phyloP scores from a whole-genome alignment of 2,888 invertebrate species.

The Physocephala rufipes region DNA sequence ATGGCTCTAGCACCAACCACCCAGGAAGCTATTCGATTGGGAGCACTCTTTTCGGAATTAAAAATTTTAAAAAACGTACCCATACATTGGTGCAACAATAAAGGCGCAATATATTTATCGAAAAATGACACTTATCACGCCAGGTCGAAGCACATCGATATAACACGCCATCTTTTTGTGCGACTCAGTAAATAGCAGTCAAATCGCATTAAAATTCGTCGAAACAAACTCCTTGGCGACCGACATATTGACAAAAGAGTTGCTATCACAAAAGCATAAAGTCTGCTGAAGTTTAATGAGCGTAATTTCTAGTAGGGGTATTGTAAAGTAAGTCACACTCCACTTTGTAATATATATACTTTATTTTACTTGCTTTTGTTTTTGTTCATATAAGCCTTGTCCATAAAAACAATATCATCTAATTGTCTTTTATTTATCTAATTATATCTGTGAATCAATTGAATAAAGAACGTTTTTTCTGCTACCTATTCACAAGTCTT shows the following conservation, averaged over 20 bases:
- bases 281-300: background rate
- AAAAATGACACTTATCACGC: conserved; percentile 3
- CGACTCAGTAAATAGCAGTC: background rate
- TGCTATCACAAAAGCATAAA: background rate
- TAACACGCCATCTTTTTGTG: background rate
- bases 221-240: background rate
- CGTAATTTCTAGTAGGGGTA: background rate
- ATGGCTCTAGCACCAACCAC: conserved; percentile 37
- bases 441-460: no score
- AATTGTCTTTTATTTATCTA: no score
- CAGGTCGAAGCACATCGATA: background rate
- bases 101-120: background rate
- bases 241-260: background rate
- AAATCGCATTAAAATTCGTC: background rate
- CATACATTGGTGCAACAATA: background rate
- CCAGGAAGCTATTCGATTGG: conserved; percentile 39
- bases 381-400: no score
- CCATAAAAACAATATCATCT: no score
- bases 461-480: no score
- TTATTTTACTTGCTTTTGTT: no score
- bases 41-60: conserved; percentile 6
- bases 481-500: no score
- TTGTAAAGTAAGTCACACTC: conserved; percentile 4
- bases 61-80: background rate
- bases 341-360: no score